A percentile compares a stretch with the other conserved stretches of the same genome.
These are phyloP conservation scores for Neotoma lepida DNA, from an alignment of 2,113 vertebrate species.

Conservation along the genomic window DNA sequence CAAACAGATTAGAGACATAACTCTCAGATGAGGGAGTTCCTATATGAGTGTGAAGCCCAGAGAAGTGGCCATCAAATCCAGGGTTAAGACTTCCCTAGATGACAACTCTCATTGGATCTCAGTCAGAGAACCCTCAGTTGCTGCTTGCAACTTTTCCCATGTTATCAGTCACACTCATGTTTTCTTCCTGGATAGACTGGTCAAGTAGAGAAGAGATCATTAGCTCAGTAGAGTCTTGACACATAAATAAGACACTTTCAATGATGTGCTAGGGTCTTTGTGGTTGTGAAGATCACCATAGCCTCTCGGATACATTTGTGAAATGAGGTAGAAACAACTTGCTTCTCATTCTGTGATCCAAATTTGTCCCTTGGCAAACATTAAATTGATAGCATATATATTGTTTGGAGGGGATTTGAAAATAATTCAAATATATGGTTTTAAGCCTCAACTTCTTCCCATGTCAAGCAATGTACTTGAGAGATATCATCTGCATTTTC, in stretches of 20 bases:
- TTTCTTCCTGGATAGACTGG: background rate
- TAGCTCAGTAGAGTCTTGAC: background rate
- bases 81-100: background rate
- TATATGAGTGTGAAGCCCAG: background rate
- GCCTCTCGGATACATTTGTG: background rate
- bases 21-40: background rate
- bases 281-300: background rate
- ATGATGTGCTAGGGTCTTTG: background rate
- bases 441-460: background rate
- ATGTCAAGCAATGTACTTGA: background rate
- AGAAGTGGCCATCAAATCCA: background rate
- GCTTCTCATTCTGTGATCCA: background rate
- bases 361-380: background rate
- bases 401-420: background rate
- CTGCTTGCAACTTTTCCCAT: background rate
- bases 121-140: background rate
- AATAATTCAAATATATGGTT: background rate
- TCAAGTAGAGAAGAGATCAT: constrained; percentile 5
- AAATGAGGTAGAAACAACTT: background rate
- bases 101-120: background rate
- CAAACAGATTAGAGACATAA: background rate
- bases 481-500: background rate
- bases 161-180: background rate
- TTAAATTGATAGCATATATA: background rate
- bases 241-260: background rate